Evolutionary conservation across 2,888 invertebrate genomes (phyloP), one percentile per base, ranked within the genome.

Genomic region (Pyrochroa serraticornis): DNA sequence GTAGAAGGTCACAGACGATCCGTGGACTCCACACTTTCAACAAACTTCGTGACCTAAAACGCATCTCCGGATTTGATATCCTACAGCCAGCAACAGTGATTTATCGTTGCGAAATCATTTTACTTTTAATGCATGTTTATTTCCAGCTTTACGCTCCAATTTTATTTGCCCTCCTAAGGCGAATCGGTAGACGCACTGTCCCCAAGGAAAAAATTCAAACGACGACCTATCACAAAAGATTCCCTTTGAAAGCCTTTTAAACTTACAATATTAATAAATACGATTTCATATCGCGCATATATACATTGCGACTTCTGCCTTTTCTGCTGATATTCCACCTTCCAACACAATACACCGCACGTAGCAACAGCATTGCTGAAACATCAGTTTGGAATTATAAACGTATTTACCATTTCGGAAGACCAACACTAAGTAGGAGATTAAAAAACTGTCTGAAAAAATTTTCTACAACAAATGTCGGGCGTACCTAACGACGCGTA

Each of bases 101-200:
- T 53, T 53, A 53, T 53, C 46, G 46, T 9, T 39, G 13, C 33
- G 39, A 53, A 46, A 53, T 53, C 53, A 53, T 53, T 53, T 53
- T 46, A 46, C 46, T 53, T 53, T 53, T 53, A 53, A 53, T 53
- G 53, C 41, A 46, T 53, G 41, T 41, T 53, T 53, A 53, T 46
- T 53, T 46, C 36, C 52, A 45, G 14, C 37, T 52, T 52, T 52
- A 14, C 37, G 51, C 42, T 14, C 22, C 34, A 51, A 51, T 51
- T 51, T 44, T 51, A 50, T 50, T 41, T 50, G 41, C 12, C 37
- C 35, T 43, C 43, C 37, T 30, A 51, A 33, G 41, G 34, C 14
- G 49, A 31, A 48, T 8, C 13, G 13, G 8, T 3, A 22, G 22
- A 22, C 22, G 22, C 22, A 22, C 22, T 22, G 22, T 22, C 22